A percentile compares a stretch with the other conserved stretches of the same genome.
These are phyloP conservation scores for Dendroctonus ponderosae DNA, from an alignment of 1,140 invertebrate species.

Conservation along the genomic window DNA sequence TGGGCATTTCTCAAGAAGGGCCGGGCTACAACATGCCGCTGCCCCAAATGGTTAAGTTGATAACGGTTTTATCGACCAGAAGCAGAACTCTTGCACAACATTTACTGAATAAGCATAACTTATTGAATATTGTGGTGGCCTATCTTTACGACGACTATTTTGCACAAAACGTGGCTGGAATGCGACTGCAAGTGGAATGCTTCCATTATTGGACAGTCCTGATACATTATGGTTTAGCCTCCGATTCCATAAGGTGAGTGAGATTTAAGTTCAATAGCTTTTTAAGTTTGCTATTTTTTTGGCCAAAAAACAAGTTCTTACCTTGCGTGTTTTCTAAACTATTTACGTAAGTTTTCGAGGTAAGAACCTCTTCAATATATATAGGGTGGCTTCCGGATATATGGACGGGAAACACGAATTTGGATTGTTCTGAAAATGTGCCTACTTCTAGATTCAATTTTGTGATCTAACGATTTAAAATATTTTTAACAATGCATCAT, in stretches of 20 bases:
- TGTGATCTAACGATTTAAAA: no score
- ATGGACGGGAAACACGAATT: no score
- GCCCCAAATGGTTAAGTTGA: slow-evolving; percentile 54
- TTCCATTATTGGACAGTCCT: slow-evolving; percentile 54
- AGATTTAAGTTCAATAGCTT: no score
- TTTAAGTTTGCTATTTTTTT: no score
- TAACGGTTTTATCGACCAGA: slow-evolving; percentile 54
- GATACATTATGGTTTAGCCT: slow-evolving; percentile 50
- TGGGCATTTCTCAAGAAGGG: neutral
- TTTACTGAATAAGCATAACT: slow-evolving; percentile 47
- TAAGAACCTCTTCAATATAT: no score
- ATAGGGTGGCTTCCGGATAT: no score
- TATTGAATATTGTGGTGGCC: slow-evolving; percentile 52
- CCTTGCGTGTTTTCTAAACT: no score
- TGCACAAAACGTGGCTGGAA: slow-evolving; percentile 52
- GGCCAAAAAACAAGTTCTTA: no score
- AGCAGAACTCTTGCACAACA: slow-evolving; percentile 48
- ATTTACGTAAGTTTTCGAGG: no score
- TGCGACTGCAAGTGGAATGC: slow-evolving; percentile 62
- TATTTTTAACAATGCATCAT: no score
- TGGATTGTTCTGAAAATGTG: no score
- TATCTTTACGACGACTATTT: slow-evolving; percentile 54
- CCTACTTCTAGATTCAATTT: no score
- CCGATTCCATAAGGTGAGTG: slow-evolving; percentile 47
- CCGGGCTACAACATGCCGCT: slow-evolving; percentile 51